Conservation (phyloP, 2,797 vertebrate species). For the Gallinago stenura region DNA sequence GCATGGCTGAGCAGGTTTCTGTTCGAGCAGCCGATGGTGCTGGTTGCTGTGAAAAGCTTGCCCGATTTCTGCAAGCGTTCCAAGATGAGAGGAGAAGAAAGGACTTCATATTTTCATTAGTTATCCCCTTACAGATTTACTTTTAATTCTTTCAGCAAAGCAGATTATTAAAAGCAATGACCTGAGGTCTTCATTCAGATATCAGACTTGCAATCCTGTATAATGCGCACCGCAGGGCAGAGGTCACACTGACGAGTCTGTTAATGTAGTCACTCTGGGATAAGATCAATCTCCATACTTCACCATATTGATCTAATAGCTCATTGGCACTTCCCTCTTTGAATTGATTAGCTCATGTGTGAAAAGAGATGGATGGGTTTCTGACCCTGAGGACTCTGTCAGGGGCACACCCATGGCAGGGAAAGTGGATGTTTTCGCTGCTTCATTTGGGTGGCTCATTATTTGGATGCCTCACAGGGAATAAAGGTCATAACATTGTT, state of each 20-base stretch:
- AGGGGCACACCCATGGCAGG: constrained; percentile 21
- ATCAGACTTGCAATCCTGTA: constrained; percentile 78
- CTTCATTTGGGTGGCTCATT: constrained; percentile 37
- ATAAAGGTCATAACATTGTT: constrained; percentile 30
- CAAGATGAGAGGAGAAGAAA: neutral
- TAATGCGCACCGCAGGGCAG: constrained; percentile 83
- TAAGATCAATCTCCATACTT: constrained; percentile 90
- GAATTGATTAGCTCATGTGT: constrained; percentile 74
- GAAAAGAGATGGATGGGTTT: constrained; percentile 77
- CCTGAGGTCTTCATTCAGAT: constrained; percentile 71
- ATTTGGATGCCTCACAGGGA: neutral
- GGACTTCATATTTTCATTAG: constrained; percentile 38
- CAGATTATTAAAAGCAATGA: constrained; percentile 78
- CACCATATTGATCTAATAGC: constrained; percentile 84
- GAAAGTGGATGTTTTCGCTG: constrained; percentile 33
- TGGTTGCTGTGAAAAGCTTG: neutral
- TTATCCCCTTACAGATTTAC: constrained; percentile 69
- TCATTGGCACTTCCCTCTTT: constrained; percentile 79
- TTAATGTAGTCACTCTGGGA: constrained; percentile 89
- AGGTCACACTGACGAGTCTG: constrained; percentile 86
- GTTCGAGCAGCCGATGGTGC: fast-evolving
- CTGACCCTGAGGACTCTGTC: constrained; percentile 65
- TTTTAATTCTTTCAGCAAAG: constrained; percentile 64
- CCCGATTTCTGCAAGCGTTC: neutral
- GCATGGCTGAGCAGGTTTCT: neutral